phyloP scores from a whole-genome alignment of 1,140 invertebrate species.

The Solenopsis fugax region DNA sequence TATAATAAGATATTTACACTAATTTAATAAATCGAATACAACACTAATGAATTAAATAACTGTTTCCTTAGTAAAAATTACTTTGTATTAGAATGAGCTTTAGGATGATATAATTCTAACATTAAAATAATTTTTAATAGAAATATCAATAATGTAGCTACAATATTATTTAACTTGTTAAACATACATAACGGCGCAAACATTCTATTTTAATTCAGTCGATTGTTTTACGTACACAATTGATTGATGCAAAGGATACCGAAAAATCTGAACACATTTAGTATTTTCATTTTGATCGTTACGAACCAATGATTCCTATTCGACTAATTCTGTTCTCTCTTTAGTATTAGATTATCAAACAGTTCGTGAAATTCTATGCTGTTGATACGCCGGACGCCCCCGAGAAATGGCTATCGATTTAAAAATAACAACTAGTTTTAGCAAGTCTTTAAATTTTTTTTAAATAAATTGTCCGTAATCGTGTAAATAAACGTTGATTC shows the following conservation, averaged over 20 bases:
- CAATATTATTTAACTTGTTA: constrained; percentile 17
- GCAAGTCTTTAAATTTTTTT: too few species aligned
- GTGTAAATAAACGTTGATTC: too few species aligned
- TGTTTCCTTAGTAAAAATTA: neutral
- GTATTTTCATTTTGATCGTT: constrained; percentile 66
- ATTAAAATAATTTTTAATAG: neutral
- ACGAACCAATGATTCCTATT: constrained; percentile 53
- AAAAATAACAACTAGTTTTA: neutral
- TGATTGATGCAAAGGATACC: neutral
- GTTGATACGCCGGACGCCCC: constrained; percentile 68
- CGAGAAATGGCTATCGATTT: too few species aligned
- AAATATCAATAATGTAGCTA: neutral
- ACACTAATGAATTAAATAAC: neutral
- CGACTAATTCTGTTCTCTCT: constrained; percentile 54
- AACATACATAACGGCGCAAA: neutral
- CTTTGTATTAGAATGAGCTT: constrained; percentile 4
- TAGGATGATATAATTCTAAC: neutral
- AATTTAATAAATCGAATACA: neutral
- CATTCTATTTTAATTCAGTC: neutral
- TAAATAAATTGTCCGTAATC: too few species aligned
- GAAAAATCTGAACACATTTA: constrained; percentile 50
- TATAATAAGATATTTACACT: neutral
- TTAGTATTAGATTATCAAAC: constrained; percentile 37
- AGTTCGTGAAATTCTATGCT: constrained; percentile 66
- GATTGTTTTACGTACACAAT: constrained; percentile 60